phyloP scores from a whole-genome alignment of 2,797 vertebrate species.

The Pangasius larnaudii region DNA sequence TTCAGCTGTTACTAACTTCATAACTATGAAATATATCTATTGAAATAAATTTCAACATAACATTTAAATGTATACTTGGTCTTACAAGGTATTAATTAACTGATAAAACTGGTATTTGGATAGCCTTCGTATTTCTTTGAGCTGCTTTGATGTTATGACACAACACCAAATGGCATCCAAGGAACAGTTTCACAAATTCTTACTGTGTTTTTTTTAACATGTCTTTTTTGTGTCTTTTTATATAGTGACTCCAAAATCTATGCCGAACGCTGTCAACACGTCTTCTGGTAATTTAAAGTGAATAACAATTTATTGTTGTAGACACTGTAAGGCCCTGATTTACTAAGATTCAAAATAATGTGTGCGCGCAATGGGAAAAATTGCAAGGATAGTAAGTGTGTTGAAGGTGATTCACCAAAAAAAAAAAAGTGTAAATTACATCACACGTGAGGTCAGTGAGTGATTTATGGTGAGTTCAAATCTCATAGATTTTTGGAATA shows the following conservation, averaged over 20 bases:
- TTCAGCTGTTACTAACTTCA: background rate
- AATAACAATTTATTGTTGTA: background rate
- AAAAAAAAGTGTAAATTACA: background rate
- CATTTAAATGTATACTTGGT: background rate
- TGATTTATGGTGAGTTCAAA: background rate
- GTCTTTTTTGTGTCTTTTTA: background rate
- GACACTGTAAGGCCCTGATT: background rate
- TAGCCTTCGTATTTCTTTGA: background rate
- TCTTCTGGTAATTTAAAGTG: background rate
- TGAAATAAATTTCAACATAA: background rate
- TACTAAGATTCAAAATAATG: background rate
- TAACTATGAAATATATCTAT: background rate
- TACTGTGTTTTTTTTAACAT: background rate
- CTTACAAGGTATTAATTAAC: slow-evolving; percentile 17
- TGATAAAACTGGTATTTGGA: background rate
- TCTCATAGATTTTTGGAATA: background rate
- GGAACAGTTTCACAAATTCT: background rate
- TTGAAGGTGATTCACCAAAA: background rate
- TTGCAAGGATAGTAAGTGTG: background rate
- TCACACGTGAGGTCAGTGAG: background rate
- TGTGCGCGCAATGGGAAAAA: background rate
- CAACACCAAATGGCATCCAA: background rate
- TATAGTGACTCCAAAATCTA: slow-evolving; percentile 13
- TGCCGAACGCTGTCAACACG: background rate
- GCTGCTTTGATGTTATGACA: background rate